Percentiles rank a stretch among this genome's conserved stretches.
Conservation (phyloP, 2,797 vertebrate genomes). For the Xenentodon cancila region DNA sequence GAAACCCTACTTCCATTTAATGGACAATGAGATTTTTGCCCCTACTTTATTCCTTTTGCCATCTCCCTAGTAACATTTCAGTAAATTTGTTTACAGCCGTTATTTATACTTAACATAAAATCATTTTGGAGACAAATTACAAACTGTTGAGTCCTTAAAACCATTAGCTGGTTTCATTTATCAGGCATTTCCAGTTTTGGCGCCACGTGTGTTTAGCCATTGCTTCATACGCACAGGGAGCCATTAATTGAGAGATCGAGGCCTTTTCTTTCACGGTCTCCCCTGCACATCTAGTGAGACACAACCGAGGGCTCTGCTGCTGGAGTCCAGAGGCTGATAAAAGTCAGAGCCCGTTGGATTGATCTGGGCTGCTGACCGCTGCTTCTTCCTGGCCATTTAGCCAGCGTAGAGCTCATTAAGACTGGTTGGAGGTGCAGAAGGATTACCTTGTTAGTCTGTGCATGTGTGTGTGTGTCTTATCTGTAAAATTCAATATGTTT, state of each 20-base stretch:
- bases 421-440: conserved; percentile 54
- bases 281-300: conserved; percentile 42
- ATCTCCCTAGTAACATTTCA: conserved; percentile 34
- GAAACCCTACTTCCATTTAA: conserved; percentile 33
- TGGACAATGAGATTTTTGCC: conserved; percentile 43
- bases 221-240: conserved; percentile 26
- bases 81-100: conserved; percentile 50
- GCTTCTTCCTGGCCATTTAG: conserved; percentile 62
- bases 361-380: conserved; percentile 60
- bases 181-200: conserved; percentile 51
- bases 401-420: conserved; percentile 64
- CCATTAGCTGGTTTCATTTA: conserved; percentile 60
- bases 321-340: conserved; percentile 54
- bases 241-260: conserved; percentile 56
- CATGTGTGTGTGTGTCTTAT: not conserved
- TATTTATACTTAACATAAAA: conserved; percentile 31
- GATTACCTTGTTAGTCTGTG: conserved; percentile 42
- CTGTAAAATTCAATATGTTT: conserved; percentile 11
- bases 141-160: conserved; percentile 57
- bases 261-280: conserved; percentile 42
- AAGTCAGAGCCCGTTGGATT: conserved; percentile 55
- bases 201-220: conserved; percentile 35
- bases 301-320: conserved; percentile 40
- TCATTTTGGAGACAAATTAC: conserved; percentile 41
- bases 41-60: conserved; percentile 27